These are phyloP conservation scores for Colossoma macropomum DNA, from an alignment of 2,113 vertebrate species.

Conservation along the genomic window DNA sequence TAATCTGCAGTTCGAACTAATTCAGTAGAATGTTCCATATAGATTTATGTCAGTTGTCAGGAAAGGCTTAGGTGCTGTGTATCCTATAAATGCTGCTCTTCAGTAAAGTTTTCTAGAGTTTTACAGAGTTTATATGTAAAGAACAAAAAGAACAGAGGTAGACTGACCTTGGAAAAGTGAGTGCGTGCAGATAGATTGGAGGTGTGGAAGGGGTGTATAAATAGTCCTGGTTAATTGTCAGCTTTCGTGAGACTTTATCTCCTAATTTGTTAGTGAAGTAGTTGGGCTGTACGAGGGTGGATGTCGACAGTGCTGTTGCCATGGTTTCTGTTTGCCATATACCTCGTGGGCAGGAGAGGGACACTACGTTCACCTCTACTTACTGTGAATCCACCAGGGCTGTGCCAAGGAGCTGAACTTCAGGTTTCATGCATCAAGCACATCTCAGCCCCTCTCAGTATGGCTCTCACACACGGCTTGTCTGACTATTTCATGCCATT, in stretches of 20 bases:
- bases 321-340: conserved; percentile 34
- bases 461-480: background rate
- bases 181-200: background rate
- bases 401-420: background rate
- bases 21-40: too few species aligned
- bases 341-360: conserved; percentile 13
- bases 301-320: conserved; percentile 34
- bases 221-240: conserved; percentile 42
- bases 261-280: conserved; percentile 45
- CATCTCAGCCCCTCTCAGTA: background rate
- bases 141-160: background rate
- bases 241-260: conserved; percentile 36
- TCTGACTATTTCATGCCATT: background rate
- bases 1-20: too few species aligned
- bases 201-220: background rate
- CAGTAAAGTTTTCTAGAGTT: too few species aligned
- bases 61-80: too few species aligned
- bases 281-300: conserved; percentile 29
- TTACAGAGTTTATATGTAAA: background rate
- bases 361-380: background rate
- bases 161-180: background rate
- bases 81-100: too few species aligned
- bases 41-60: too few species aligned
- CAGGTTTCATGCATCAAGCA: conserved; percentile 19
- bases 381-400: background rate